These are phyloP conservation scores for Xestia xanthographa DNA, from an alignment of 2,888 invertebrate species.

Conservation along the genomic window DNA sequence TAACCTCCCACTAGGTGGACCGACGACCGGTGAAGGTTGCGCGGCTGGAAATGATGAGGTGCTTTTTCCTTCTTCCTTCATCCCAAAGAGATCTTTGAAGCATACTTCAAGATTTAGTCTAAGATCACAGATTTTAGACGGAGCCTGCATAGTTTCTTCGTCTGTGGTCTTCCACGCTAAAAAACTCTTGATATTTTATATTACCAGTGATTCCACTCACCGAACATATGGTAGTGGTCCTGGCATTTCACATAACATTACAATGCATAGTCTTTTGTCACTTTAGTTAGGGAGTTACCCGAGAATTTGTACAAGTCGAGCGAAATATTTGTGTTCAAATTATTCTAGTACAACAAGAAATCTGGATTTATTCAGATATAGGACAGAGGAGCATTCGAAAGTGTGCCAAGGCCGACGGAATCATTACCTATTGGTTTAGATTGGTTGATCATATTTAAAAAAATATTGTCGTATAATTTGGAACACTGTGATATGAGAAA, in stretches of 20 bases:
- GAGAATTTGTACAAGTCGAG: constrained; percentile 69
- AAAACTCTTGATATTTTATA: not conserved
- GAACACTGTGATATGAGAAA: not conserved
- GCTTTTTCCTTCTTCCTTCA: no score
- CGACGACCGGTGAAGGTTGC: no score
- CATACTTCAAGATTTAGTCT: no score
- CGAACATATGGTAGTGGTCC: constrained; percentile 55
- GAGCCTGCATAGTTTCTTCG: not conserved
- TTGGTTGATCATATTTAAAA: not conserved
- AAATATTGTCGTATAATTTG: not conserved
- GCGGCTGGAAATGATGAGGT: no score
- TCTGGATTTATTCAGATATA: constrained; percentile 28
- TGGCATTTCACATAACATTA: constrained; percentile 67
- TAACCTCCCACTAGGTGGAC: no score
- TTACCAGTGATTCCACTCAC: not conserved
- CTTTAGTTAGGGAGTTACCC: constrained; percentile 67
- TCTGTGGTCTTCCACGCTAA: no score
- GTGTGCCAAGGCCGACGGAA: not conserved
- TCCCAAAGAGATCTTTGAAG: no score
- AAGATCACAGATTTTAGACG: not conserved
- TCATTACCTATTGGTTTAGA: not conserved
- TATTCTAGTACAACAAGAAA: constrained; percentile 50
- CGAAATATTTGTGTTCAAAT: constrained; percentile 65
- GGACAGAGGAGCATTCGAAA: not conserved
- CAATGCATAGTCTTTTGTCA: constrained; percentile 75